Percentiles rank a stretch among this genome's conserved stretches.
Conservation (phyloP, 2,797 vertebrate species). For the Hemibagrus guttatus region DNA sequence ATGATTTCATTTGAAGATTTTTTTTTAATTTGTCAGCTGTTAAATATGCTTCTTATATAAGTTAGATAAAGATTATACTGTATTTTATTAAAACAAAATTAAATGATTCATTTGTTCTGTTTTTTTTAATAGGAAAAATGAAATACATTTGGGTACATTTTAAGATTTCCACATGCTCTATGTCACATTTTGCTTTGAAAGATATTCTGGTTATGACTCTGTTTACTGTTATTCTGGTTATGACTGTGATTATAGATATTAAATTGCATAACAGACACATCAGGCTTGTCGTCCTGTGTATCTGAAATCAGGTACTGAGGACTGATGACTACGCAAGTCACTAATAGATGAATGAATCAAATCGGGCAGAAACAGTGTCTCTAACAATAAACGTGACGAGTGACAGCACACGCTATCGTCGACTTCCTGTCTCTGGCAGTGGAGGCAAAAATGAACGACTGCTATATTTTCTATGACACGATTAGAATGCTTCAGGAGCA, state of each 20-base stretch:
- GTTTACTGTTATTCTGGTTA: too few species aligned
- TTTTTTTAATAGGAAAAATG: too few species aligned
- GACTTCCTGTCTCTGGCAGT: background rate
- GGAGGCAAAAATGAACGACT: background rate
- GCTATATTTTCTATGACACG: conserved; percentile 4
- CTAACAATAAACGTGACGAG: conserved; percentile 9
- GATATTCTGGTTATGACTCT: too few species aligned
- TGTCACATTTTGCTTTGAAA: background rate
- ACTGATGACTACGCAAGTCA: background rate
- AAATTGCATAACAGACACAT: conserved; percentile 2
- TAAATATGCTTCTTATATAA: too few species aligned
- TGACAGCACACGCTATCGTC: conserved; percentile 14
- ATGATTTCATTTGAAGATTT: too few species aligned
- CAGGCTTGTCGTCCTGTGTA: background rate
- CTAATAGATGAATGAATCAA: background rate
- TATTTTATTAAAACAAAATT: too few species aligned
- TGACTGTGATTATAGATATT: background rate
- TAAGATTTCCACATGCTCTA: background rate
- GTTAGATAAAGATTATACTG: too few species aligned
- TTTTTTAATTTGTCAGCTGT: too few species aligned
- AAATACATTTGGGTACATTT: too few species aligned
- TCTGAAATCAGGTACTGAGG: conserved; percentile 13
- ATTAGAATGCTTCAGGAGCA: background rate
- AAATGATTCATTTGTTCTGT: too few species aligned
- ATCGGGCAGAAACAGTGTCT: conserved; percentile 8